These are phyloP conservation scores for Choristoneura rosaceana DNA, from an alignment of 2,888 invertebrate genomes.

Conservation along the genomic window DNA sequence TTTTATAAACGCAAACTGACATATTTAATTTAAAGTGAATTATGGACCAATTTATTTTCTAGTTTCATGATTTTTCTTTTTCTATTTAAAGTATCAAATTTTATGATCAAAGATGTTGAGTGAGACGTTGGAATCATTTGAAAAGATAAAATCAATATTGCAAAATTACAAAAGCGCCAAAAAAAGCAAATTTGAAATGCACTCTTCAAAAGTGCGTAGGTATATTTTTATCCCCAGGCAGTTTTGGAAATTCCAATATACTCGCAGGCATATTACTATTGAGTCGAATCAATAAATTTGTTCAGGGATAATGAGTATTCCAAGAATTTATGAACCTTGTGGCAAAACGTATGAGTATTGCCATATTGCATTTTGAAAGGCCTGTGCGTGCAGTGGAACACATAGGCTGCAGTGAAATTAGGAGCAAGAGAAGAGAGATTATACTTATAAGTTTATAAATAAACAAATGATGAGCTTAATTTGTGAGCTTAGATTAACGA, in stretches of 20 bases:
- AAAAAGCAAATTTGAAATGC: not conserved
- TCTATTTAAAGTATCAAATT: conserved; percentile 2
- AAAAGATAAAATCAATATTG: not conserved
- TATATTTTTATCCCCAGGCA: too few species aligned
- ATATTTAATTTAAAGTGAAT: conserved; percentile 39
- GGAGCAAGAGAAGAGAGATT: too few species aligned
- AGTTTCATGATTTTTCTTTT: conserved; percentile 3
- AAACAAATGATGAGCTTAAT: not conserved
- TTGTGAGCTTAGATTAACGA: not conserved
- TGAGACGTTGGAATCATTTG: not conserved
- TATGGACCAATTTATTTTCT: conserved; percentile 35
- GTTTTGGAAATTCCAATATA: too few species aligned
- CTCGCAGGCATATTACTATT: too few species aligned
- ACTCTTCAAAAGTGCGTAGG: too few species aligned
- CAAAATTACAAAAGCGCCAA: not conserved
- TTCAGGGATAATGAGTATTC: too few species aligned
- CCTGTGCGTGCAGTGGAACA: too few species aligned
- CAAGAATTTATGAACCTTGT: too few species aligned
- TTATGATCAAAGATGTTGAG: conserved; percentile 2
- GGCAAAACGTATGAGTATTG: too few species aligned
- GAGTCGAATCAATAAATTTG: too few species aligned
- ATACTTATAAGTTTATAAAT: not conserved
- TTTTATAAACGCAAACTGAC: conserved; percentile 40
- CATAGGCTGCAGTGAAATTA: too few species aligned
- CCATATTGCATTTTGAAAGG: too few species aligned